phyloP scores from a whole-genome alignment of 2,113 vertebrate genomes.

The Phaethon lepturus region DNA sequence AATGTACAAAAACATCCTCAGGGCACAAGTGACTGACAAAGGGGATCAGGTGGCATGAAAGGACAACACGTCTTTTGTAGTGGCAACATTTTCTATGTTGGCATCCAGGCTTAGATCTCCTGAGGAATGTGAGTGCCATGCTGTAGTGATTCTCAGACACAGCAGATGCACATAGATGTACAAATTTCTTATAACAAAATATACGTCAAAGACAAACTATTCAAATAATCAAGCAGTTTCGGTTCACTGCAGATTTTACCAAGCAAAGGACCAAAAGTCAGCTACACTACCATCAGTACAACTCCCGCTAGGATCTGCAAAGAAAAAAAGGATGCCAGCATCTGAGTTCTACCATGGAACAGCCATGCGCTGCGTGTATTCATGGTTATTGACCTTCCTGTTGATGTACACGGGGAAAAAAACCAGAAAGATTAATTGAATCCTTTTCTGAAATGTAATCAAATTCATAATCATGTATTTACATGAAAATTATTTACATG shows the following conservation, averaged over 20 bases:
- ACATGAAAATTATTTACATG: neutral
- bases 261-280: neutral
- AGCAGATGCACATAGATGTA: neutral
- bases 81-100: neutral
- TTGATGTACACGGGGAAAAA: neutral
- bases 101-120: neutral
- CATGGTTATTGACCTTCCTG: neutral
- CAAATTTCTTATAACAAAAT: conserved; percentile 4
- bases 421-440: neutral
- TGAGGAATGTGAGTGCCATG: neutral
- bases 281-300: neutral
- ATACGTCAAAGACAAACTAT: neutral
- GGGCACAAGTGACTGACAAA: conserved; percentile 6
- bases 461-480: neutral
- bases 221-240: neutral
- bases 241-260: neutral
- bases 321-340: neutral
- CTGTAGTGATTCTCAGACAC: neutral
- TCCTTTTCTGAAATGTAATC: neutral
- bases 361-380: neutral
- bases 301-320: neutral
- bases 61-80: neutral
- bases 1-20: neutral
- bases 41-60: neutral
- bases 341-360: neutral